Base-by-base conservation (phyloP, 2,797 vertebrate species). In the Sandelia bainsii region DNA sequence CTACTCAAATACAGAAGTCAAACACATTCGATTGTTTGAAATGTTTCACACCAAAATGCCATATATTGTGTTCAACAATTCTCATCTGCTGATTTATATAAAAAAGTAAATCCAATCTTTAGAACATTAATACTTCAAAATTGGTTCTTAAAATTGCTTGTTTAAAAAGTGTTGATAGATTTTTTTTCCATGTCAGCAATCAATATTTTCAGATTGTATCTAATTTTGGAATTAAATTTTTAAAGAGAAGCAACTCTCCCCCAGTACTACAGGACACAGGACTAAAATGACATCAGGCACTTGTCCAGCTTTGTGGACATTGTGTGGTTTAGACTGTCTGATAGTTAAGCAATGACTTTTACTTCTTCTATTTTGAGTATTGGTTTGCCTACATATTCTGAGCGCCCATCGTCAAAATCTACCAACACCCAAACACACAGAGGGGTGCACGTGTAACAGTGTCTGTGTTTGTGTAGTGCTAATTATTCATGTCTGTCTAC, bases 401-500 rank as follows among this genome's bases (percentile, higher is more conserved):
- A 32, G 29, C 10, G 3, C 12, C 37, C 61, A 1, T 32, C 29
- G 29, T 32, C 17, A 27, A 57, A 69, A 52, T 42, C 19, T 25
- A 22, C 6, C 50, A 40, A 59, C 53, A 59, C 52, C 16, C 27
- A 63, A 12, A 25, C 20, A 13, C 27, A 48, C 1, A 12, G 19
- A 48, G n/a, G 1, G 3, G n/a, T 81, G 40, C 61, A 57, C 80
- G 40, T 65, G 60, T 19, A 16, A 51, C 48, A 52, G 23, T 10
- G 48, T 78, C 32, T 72, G 5, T 72, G 60, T 82, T 70, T 79
- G 65, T 77, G 77, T 70, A 79, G 63, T 39, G 17, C 67, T 64
- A 75, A 85, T 89, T 87, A 85, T 88, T 90, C 85, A 86, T 79
- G 72, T 83, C 71, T 69, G 57, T 80, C 79, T 78, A 59, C 74